Conservation (phyloP, 2,797 vertebrate genomes). For the Meriones psammophilus region DNA sequence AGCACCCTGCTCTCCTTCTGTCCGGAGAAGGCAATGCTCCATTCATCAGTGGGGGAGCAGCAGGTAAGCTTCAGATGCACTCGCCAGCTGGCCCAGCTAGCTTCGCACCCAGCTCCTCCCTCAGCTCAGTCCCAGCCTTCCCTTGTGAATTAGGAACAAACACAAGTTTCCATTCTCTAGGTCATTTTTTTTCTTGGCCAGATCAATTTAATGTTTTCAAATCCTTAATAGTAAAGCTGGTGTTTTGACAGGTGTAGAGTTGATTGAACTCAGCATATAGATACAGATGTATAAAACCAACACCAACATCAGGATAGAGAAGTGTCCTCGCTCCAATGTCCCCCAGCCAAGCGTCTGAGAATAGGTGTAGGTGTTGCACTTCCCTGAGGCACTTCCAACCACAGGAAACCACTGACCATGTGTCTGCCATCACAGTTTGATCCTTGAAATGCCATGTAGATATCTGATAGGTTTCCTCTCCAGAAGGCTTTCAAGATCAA, state of each 20-base stretch:
- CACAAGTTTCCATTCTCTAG: not conserved
- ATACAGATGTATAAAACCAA: not conserved
- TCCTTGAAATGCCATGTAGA: not conserved
- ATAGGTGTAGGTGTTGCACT: not conserved
- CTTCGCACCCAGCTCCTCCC: not conserved
- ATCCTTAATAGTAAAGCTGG: not conserved
- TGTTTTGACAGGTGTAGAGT: not conserved
- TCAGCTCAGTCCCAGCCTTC: not conserved
- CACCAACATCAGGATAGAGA: not conserved
- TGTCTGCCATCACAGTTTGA: not conserved
- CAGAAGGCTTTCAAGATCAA: not conserved
- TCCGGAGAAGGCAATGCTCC: constrained; percentile 7
- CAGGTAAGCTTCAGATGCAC: not conserved
- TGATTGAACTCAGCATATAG: not conserved
- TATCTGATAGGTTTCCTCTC: not conserved
- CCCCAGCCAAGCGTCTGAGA: too few relatives aligned
- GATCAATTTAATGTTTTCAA: not conserved
- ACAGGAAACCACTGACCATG: not conserved
- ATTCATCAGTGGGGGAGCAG: not conserved
- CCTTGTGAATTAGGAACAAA: not conserved
- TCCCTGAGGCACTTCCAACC: not conserved
- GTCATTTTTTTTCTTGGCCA: not conserved
- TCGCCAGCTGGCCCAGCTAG: not conserved
- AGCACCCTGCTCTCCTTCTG: not conserved
- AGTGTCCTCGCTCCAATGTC: not conserved